Evolutionary conservation across 2,888 invertebrate genomes (phyloP), one percentile per base, ranked within the genome.

Genomic region (Meiosimyza platycephala): DNA sequence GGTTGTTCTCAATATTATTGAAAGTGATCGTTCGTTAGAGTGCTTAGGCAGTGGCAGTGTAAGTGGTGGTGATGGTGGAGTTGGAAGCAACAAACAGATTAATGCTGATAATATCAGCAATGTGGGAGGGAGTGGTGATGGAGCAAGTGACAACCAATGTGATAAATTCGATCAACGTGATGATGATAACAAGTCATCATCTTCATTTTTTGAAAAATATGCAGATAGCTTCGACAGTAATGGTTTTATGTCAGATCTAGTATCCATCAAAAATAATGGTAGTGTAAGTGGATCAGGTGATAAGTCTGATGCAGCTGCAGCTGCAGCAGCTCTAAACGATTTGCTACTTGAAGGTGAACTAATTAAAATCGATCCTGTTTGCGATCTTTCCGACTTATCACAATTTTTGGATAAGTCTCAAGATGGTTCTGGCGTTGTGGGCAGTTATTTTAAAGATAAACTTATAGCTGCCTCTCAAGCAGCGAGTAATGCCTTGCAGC

Each of bases 141-240:
- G 78, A 15, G 80, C 79, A 66, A 77, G 78, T 7, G 80, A 80
- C 0, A 80, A 80, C 68, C 63, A 77, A 55, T 72, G 72, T 64
- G 77, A 78, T 59, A 68, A 80, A 64, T 79, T 76, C 65, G 78
- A 79, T 65, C 73, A 75, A 47, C 76, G 77, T 50, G 83, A 84
- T 66, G 84, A 84, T 64, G 81, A 83, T 67, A 81, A 82, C 28
- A 83, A 83, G 74, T 78, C 81, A 0, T 65, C 83, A 69, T 79
- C 82, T n/a, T 76, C 82, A 6, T 75, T 76, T 16, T 84, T 82
- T 67, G 84, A 84, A 48, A 85, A 85, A 71, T 85, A 85, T 69
- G 78, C 83, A 0, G 85, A 85, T 73, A 83, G 85, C 6, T 85
- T 85, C 65, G 85, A 85, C 69, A 85, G 85, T 74, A 85, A 84